Base-by-base conservation (phyloP, 2,113 vertebrate species). In the Anhinga anhinga region DNA sequence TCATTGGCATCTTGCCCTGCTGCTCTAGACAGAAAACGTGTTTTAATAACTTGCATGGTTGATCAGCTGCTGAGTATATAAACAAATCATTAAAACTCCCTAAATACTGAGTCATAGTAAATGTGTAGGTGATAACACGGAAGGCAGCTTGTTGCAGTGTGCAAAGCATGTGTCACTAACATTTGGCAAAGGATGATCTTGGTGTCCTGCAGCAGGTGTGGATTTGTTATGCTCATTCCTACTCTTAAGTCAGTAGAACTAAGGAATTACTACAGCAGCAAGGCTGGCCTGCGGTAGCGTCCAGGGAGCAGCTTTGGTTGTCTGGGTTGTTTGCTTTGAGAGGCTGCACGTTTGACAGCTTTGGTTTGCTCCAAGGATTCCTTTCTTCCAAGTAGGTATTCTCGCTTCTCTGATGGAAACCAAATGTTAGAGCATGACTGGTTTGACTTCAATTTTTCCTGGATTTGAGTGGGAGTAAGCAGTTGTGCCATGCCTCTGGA, bases 401-500 rank as follows among this genome's bases (percentile, higher is more conserved):
- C n/a, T 62, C 78, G 36, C 44, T 92, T 82, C 17, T 72, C 29
- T 88, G 47, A 22, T 52, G n/a, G 85, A 95, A 96, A 27, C 42
- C 13, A 65, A 45, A 29, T 9, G 29, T 50, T 74, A 71, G 47
- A 93, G 87, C 67, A 91, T 63, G 82, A 94, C 94, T 90, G 95
- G 96, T 96, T 95, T 95, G 85, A 78, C 93, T 94, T 97, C 94
- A 95, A 73, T 85, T 93, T 94, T 95, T 95, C 38, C 29, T 50
- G 93, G 89, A 82, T 90, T 77, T 92, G 91, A 96, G 96, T 97
- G 93, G 92, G 95, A 94, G 96, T 88, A 90, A 55, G 74, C 79
- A 79, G 55, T 86, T 97, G 63, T 94, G 92, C 88, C 92, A 88
- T 93, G 87, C 61, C 82, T 67, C 82, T 96, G 50, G 77, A 90